These are phyloP conservation scores for Apis cerana DNA, from an alignment of 1,140 invertebrate genomes.

Conservation along the genomic window DNA sequence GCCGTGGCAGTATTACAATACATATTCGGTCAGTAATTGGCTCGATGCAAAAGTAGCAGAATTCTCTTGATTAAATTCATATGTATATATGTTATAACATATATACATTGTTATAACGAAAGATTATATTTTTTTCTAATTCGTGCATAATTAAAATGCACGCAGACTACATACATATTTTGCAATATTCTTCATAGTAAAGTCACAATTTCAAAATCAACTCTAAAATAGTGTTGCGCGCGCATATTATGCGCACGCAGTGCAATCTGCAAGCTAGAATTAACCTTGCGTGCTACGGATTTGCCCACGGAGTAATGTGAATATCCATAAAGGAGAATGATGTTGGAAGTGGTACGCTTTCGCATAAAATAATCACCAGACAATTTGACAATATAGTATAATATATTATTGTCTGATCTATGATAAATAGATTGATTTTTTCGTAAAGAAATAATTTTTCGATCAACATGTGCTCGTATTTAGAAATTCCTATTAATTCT, in stretches of 20 bases:
- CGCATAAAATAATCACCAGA: not conserved
- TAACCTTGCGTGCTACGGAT: not conserved
- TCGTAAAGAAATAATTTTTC: not conserved
- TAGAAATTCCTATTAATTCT: not conserved
- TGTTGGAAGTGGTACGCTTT: not conserved
- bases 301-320: not conserved
- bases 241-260: too few relatives aligned
- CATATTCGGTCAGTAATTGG: conserved; percentile 6
- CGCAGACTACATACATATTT: too few relatives aligned
- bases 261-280: not conserved
- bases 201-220: too few relatives aligned
- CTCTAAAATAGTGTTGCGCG: too few relatives aligned
- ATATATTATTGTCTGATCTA: conserved; percentile 33
- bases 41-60: conserved; percentile 39
- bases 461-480: not conserved
- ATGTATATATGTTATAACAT: too few relatives aligned
- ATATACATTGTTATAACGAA: too few relatives aligned
- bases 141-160: not conserved
- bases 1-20: conserved; percentile 40
- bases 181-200: too few relatives aligned
- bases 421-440: not conserved
- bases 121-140: not conserved
- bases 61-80: not conserved
- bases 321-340: not conserved
- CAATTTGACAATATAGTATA: conserved; percentile 17